Evolutionary conservation across 2,113 vertebrate genomes (phyloP), one percentile per base, ranked within the genome.

Genomic region (Stegostoma tigrinum): DNA sequence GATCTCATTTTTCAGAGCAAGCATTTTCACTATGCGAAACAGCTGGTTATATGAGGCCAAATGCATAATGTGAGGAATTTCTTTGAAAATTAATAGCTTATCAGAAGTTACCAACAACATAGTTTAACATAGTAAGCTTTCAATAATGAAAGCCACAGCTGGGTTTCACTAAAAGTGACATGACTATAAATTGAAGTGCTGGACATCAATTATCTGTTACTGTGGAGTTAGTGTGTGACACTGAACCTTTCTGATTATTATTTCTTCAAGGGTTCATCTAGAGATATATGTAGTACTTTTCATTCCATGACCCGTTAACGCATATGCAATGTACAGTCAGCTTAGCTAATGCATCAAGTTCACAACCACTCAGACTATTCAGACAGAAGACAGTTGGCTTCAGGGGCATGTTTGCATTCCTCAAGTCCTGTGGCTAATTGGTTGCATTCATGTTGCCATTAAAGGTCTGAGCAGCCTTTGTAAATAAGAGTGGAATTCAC

Each of bases 1-100:
- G 68, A 95, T 95, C 94, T 95, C 94, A 95, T 95, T 48, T 95
- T 95, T 95, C 94, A 95, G 24, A 75, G 68, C 94, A 95, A 95
- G 68, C 94, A 95, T 95, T 95, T 72, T 72, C 42, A 34, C 68
- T 95, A 95, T 95, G 68, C 52, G 68, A 95, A 48, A 30, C 94
- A 95, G 68, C 68, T 95, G 67, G 38, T 42, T 70, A 75, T 70
- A 52, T 19, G 30, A 30, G 68, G 68, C 68, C 67, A 95, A 95
- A 72, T 72, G 34, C 21, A 72, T 95, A 95, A 95, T 75, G 2
- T 75, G 42, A 52, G 67, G 94, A 72, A 95, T 72, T 52, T 72
- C 1, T 93, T 42, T 34, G 42, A 27, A 48, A 72, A 70, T 75
- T 48, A 70, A 52, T 95, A 75, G 42, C 68, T 52, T 17, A 52